Base-by-base conservation (phyloP, 2,113 vertebrate genomes). In the Sarotherodon lohbergeri region DNA sequence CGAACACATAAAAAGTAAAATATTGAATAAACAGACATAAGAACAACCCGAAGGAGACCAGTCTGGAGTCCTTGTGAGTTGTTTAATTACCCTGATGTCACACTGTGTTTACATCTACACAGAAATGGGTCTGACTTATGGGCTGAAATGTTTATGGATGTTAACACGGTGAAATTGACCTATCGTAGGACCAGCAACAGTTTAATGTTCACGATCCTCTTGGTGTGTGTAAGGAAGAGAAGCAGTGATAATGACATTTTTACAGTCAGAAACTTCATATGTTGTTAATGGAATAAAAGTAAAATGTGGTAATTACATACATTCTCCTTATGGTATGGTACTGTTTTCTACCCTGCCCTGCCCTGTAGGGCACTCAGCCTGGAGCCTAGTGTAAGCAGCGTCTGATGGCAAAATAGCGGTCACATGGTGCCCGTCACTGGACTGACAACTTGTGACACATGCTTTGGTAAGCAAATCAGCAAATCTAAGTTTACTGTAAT, bases 321-420 rank as follows among this genome's bases (percentile, higher is more conserved):
- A 43, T 3, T 8, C 12, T 19, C 11, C 46, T 66, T 43, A 41
- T 17, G 24, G 27, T 61, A 59, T 48, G 22, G 27, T 46, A 5
- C 52, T 86, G 55, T 48, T 59, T 24, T 86, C 48, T 39, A 24
- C 19, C 29, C 50, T 3, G 10, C 36, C 14, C 27, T 68, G 66
- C 52, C 54, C 9, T 24, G 61, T 24, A 59, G 22, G 39, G 34
- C 90, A 80, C 85, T 85, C 88, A 80, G 82, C 34, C 86, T 88
- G 92, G 83, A 94, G 89, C 88, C 87, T 7, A 4, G 32, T 50
- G 46, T 57, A 34, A 14, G 19, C 54, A 48, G 56, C 7, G 12
- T 36, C 83, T 93, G 84, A 73, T 32, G 93, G 93, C 90, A 93
- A 94, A 94, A 94, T 86, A 92, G 63, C 76, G 87, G 91, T 93